Evolutionary conservation across 2,888 invertebrate species (phyloP).

Genomic region (Lasioglossum villosulum): DNA sequence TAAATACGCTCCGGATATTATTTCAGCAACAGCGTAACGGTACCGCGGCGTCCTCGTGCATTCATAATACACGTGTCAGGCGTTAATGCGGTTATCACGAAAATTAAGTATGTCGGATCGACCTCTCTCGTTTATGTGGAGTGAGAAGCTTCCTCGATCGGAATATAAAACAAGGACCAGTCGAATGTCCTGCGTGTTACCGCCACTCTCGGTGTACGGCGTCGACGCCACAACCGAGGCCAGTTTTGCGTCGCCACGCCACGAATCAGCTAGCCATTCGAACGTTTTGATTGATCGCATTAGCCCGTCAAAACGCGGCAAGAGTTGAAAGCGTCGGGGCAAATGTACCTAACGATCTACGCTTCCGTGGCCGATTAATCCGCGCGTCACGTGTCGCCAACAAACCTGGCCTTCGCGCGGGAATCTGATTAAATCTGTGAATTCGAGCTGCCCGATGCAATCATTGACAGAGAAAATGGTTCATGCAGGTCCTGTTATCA

Average conservation of each 20-base stretch:
- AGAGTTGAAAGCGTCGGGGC: slow-evolving; percentile 26
- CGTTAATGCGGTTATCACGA: neutral
- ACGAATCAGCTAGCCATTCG: slow-evolving; percentile 28
- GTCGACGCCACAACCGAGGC: neutral
- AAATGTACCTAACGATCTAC: slow-evolving; percentile 54
- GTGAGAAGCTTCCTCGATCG: neutral
- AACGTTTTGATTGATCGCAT: slow-evolving; percentile 51
- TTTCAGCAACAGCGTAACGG: neutral
- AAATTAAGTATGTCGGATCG: neutral
- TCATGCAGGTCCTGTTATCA: neutral
- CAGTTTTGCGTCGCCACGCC: neutral
- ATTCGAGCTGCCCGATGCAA: neutral
- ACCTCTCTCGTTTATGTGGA: neutral
- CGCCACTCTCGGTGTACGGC: neutral
- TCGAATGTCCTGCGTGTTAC: neutral
- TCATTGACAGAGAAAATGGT: neutral
- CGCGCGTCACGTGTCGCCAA: slow-evolving; percentile 45
- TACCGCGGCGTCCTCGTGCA: neutral
- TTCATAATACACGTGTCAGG: neutral
- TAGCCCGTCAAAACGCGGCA: slow-evolving; percentile 47
- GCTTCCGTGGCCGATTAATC: slow-evolving; percentile 46
- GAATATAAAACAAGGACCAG: neutral
- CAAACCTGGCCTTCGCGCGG: slow-evolving; percentile 17
- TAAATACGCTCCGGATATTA: neutral
- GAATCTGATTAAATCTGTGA: slow-evolving; percentile 29